These are phyloP conservation scores for Linurgus olivaceus DNA, from an alignment of 2,797 vertebrate species.

Conservation along the genomic window DNA sequence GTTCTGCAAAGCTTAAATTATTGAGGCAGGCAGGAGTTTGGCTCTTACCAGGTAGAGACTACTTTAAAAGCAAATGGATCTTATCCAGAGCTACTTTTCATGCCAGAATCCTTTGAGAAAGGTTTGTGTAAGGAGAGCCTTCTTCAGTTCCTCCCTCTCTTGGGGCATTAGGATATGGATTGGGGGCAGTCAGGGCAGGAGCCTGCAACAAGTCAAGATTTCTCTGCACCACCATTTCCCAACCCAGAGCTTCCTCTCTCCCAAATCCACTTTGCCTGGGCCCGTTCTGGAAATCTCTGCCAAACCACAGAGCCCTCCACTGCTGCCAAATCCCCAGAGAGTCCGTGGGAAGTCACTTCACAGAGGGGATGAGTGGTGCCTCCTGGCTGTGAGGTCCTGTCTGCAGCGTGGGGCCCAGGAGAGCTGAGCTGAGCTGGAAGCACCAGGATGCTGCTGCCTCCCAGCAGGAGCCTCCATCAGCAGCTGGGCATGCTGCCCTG, in stretches of 20 bases:
- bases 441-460: not conserved
- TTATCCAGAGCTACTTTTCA: slow-evolving; percentile 13
- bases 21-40: slow-evolving; percentile 31
- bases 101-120: slow-evolving; percentile 3
- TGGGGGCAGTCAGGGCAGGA: not conserved
- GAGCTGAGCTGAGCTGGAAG: not conserved
- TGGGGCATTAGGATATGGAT: not conserved
- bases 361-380: not conserved
- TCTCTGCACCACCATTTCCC: not conserved
- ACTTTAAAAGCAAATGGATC: slow-evolving; percentile 27
- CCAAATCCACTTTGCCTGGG: not conserved
- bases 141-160: not conserved
- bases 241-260: not conserved
- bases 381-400: not conserved
- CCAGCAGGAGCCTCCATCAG: not conserved
- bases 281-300: not conserved
- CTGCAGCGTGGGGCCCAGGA: fast-evolving
- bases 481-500: not conserved
- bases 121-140: not conserved
- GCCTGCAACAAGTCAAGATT: not conserved
- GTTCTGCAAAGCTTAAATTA: slow-evolving; percentile 40
- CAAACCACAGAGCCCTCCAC: not conserved
- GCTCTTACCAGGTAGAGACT: slow-evolving; percentile 18
- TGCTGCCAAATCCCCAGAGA: not conserved
- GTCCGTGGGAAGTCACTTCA: not conserved